phyloP scores from a whole-genome alignment of 1,140 invertebrate species.

The Bombus superbus region DNA sequence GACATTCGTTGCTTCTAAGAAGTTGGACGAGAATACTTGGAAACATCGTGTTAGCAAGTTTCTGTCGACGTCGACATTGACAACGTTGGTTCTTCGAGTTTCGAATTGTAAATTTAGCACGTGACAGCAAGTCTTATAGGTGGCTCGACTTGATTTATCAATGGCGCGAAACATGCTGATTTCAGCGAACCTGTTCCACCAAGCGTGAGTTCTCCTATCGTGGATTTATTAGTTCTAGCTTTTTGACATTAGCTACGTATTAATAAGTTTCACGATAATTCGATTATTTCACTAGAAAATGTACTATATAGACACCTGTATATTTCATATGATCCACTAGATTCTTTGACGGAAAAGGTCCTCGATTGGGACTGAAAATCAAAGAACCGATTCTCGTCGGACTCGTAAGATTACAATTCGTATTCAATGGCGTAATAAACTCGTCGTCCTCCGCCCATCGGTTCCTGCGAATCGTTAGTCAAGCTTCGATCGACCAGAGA shows the following conservation, averaged over 20 bases:
- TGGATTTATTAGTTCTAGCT: no score
- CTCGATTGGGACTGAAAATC: no score
- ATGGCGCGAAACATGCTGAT: background rate
- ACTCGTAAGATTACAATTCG: background rate
- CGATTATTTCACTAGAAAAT: no score
- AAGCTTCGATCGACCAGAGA: background rate
- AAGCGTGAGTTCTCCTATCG: background rate
- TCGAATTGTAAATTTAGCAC: background rate
- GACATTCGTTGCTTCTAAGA: conserved; percentile 6
- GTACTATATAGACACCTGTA: no score
- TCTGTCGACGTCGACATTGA: background rate
- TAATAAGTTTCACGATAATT: no score
- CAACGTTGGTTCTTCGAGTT: background rate
- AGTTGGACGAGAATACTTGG: background rate
- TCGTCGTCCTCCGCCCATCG: background rate
- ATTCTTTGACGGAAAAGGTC: no score
- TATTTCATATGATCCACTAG: no score
- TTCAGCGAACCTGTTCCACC: background rate
- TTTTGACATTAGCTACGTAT: no score
- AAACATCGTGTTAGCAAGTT: no score
- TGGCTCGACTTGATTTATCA: background rate
- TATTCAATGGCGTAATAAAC: background rate
- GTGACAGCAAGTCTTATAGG: background rate
- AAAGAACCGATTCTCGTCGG: no score
- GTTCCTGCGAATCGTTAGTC: background rate